Evolutionary conservation across 2,113 vertebrate species (phyloP), one percentile per base, ranked within the genome.

Genomic region (Noctilio leporinus): DNA sequence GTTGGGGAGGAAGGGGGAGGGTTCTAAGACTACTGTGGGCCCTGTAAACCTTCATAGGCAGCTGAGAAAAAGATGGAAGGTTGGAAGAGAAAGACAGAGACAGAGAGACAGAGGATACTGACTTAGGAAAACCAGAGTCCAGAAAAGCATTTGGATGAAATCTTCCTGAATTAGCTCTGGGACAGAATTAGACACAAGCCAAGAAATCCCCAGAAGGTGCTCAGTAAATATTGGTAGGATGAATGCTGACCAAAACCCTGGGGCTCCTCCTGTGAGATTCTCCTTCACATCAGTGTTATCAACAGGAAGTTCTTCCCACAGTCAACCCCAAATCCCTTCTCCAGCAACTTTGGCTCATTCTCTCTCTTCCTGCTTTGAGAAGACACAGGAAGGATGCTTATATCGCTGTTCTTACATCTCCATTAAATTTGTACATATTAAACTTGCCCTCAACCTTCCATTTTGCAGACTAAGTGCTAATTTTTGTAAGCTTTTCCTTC

Each of bases 1-100:
- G 15, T 0, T 2, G 15, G n/a, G 26, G 7, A 9, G 43, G 16
- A 8, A 59, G 22, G 7, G 6, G 45, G 16, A 7, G 43, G 22
- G 30, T 10, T 76, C 53, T 33, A 69, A 64, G 33, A 86, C 62
- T 38, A 77, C 67, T 43, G 30, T 19, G 53, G 33, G 38, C 6
- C 28, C 53, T 51, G 11, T 72, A n/a, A 77, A 62, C 9, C 28
- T 59, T 85, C 55, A 73, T 7, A 70, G 70, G 49, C 57, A 35
- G 9, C 55, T 62, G 55, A 83, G 28, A 85, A 94, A 84, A 76
- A 88, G 43, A 78, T 62, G 53, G 78, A 91, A 93, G 70, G 24
- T 65, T 35, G 35, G 22, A 9, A 10, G 38, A 40, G 35, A 24
- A 22, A 70, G 35, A 70, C n/a, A 24, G 28, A 16, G 35, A 43